Base-by-base conservation (phyloP, 2,797 vertebrate genomes). In the Phalanger gymnotis region DNA sequence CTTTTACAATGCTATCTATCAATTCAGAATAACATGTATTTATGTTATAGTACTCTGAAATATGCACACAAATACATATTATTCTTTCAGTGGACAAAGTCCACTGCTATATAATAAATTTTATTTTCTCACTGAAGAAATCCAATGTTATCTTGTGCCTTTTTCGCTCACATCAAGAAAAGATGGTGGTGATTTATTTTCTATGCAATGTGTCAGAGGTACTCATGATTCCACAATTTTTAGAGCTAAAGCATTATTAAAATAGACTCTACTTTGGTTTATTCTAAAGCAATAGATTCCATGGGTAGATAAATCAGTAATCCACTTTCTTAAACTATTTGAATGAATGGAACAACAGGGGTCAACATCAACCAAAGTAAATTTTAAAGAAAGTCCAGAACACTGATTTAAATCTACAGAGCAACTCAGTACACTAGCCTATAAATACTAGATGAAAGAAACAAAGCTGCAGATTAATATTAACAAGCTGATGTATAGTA, bases 251-350 rank as follows among this genome's bases (percentile, higher is more conserved):
- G 95, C 94, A 92, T 55, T 92, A 94, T 92, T 92, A 52, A 96
- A 96, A 93, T 61, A 51, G 54, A 87, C 91, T 30, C 22, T 9
- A 94, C 31, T 90, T 87, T 95, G 16, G 9, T 96, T 90, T 96
- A 91, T 56, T 56, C n/a, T 92, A 54, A 12, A 95, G 31, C 91
- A 92, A 30, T 47, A 94, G 25, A 54, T 92, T 97, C 51, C 54
- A 31, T 87, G 91, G 81, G 66, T 95, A 96, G 73, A 93, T 0
- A 89, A 30, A 31, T 93, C 25, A 52, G 4, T 7, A 92, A 95
- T 28, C 91, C 53, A 93, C 90, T 95, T 95, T 93, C 47, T n/a
- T n/a, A 58, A 96, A 93, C 13, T 89, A 22, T 90, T 53, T 94
- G 31, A 11, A 73, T 54, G 58, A 57, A 90, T 12, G 3, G 94